Conservation (phyloP, 2,888 invertebrate genomes). For the Argyresthia goedartella region DNA sequence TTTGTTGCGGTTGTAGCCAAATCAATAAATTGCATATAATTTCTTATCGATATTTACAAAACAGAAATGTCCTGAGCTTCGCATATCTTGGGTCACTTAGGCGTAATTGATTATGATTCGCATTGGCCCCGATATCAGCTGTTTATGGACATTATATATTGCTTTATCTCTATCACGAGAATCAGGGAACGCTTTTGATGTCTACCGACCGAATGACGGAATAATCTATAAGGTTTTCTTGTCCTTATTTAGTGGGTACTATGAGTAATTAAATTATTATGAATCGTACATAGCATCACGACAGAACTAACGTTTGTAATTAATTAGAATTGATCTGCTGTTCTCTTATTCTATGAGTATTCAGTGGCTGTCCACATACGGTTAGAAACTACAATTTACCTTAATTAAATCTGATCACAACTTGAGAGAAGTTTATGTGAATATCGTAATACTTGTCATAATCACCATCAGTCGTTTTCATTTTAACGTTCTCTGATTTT, state of each 20-base stretch:
- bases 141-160: background rate
- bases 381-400: background rate
- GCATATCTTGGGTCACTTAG: background rate
- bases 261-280: no score
- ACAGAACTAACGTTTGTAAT: no score
- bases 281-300: no score
- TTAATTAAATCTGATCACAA: background rate
- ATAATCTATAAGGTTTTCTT: background rate
- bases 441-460: no score
- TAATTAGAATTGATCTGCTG: no score
- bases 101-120: conserved; percentile 1
- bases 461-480: no score
- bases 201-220: background rate
- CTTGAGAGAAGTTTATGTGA: no score
- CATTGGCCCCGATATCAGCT: background rate
- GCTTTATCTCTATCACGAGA: background rate
- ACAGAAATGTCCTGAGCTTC: background rate
- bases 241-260: no score
- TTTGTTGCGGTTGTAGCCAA: no score
- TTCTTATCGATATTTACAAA: conserved; percentile 2
- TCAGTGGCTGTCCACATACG: no score
- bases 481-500: no score
- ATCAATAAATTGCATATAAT: background rate
- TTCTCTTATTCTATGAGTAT: no score
- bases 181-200: background rate